Base-by-base conservation (phyloP, 2,888 invertebrate genomes). In the Steinernema carpocapsae region DNA sequence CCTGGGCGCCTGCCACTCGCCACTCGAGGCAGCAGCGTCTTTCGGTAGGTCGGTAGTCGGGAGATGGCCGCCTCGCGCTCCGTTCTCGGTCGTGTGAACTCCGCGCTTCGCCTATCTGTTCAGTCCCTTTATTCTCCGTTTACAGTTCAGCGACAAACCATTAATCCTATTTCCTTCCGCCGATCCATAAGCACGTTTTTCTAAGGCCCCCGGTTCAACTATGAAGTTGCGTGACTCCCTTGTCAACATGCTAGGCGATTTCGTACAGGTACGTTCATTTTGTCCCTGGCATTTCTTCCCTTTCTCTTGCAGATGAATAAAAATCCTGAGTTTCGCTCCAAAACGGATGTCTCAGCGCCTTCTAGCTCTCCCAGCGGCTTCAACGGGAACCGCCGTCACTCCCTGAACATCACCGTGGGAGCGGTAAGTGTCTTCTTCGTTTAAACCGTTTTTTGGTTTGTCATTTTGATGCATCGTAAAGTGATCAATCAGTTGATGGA, bases 401-500 rank as follows among this genome's bases (percentile, higher is more conserved):
- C 78, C n/a, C 59, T 77, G 37, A 80, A 79, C 73, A 77, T 77
- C 37, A 79, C 79, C 22, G 80, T 77, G 24, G 77, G 77, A 48
- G 71, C 79, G 70, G 77, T 77, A 71, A 74, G 74, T 48, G n/a
- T 4, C n/a, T 4, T 26, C 3, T 22, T 26, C 24, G 2, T 56
- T 24, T 51, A 6, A 51, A 51, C 12, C n/a, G 6, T 19, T 51
- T 6, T 19, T 10, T 19, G 10, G 6, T 51, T 19, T 51, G 10
- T 19, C 12, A 6, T 51, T 19, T 10, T 6, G n/a, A 19, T 51
- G 6, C 12, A 43, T 43, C 43, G 43, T 14, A 12, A 14, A 43
- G 6, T 51, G 51, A 51, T 51, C 51, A 17, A 14, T 14, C 43
- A 43, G 7, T 14, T 10, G 43, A 43, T 43, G 14, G 43, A 43